Evolutionary conservation across 1,140 invertebrate species (phyloP), one percentile per base, ranked within the genome.

Genomic region (Drosophila ironensis): DNA sequence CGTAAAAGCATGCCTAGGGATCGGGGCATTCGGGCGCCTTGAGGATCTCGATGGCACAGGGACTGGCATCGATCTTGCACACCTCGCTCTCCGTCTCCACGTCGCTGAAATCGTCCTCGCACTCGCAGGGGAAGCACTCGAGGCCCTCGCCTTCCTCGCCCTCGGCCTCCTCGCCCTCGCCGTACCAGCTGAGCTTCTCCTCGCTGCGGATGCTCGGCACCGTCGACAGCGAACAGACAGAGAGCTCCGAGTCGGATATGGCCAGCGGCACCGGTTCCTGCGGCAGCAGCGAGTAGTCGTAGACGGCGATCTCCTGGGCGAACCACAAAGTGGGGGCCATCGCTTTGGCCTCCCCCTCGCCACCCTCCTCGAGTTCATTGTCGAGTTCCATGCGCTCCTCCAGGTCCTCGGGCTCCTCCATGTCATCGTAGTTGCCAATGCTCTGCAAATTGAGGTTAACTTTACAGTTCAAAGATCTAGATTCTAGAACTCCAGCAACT

Each of bases 271-370:
- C 89, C 0, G 94, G 92, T 69, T 94, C 93, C 1, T 93, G 92
- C 4, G 94, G 94, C 28, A 95, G 76, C 42, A 94, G 86, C 6
- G 94, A 92, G 2, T 91, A 91, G 90, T 93, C 92, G 68, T 93
- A 95, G 5, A 91, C 88, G 0, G 93, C 93, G 1, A 95, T 91
- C 60, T 92, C 92, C 44, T 93, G 92, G 0, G 93, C 92, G 1
- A 92, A 91, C 94, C 94, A 95, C 4, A 93, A 74, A 9, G 94
- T 64, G 3, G 88, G 81, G 1, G 90, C 30, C 33, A 90, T 25
- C n/a, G n/a, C n/a, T n/a, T n/a, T n/a, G n/a, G 17, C 12, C 12
- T 6, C 11, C 2, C 3, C 9, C 1, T 2, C 27, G 9, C 22
- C 22, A 9, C 35, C 45, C 51, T 91, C 86, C 25, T 87, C 89